These are phyloP conservation scores for Acanthococcus lagerstroemiae DNA, from an alignment of 2,888 invertebrate species.

Conservation along the genomic window DNA sequence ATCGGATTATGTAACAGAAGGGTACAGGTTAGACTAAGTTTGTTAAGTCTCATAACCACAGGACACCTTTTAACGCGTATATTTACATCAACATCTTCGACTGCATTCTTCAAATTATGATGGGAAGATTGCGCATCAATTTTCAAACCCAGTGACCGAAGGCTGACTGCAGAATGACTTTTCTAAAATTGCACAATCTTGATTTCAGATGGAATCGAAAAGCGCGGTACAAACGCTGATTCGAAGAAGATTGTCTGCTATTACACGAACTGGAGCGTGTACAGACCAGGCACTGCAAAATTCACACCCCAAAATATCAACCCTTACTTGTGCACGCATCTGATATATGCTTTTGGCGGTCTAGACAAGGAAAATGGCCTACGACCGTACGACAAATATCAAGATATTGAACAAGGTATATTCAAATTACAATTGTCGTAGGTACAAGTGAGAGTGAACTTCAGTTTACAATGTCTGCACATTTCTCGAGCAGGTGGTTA, in stretches of 20 bases:
- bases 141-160: too few species aligned
- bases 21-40: too few species aligned
- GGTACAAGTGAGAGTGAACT: neutral
- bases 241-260: constrained; percentile 78
- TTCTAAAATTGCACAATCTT: too few species aligned
- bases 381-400: constrained; percentile 88
- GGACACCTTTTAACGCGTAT: too few species aligned
- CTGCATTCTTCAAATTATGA: too few species aligned
- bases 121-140: too few species aligned
- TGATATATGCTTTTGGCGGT: constrained; percentile 86
- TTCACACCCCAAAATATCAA: constrained; percentile 90
- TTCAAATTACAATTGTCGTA: neutral
- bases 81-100: too few species aligned
- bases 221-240: constrained; percentile 29
- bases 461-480: too few species aligned
- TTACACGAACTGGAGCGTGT: constrained; percentile 90
- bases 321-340: constrained; percentile 86
- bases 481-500: constrained; percentile 62
- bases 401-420: constrained; percentile 87
- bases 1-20: too few species aligned
- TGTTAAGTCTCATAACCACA: too few species aligned
- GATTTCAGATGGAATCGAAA: constrained; percentile 33
- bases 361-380: constrained; percentile 83
- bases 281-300: constrained; percentile 79
- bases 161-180: too few species aligned